A percentile compares a stretch with the other conserved stretches of the same genome.
These are phyloP conservation scores for Pygoscelis antarcticus DNA, from an alignment of 2,113 vertebrate species.

Conservation along the genomic window DNA sequence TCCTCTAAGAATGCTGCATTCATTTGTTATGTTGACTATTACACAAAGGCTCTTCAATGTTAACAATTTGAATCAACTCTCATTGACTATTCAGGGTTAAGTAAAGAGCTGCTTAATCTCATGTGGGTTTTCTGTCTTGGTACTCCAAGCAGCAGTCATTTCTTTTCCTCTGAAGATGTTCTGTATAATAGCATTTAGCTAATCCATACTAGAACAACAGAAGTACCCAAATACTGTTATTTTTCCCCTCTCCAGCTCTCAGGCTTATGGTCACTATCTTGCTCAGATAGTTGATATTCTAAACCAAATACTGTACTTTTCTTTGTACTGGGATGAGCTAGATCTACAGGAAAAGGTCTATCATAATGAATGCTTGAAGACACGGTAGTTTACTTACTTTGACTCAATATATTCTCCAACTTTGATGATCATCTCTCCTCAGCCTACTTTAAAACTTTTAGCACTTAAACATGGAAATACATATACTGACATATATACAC, in stretches of 20 bases:
- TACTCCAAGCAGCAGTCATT: not conserved
- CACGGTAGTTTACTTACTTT: not conserved
- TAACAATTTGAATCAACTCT: not conserved
- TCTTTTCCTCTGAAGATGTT: not conserved
- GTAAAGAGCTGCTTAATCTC: not conserved
- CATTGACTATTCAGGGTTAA: not conserved
- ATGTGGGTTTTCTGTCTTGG: not conserved
- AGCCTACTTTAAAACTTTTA: not conserved
- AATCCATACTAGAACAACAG: not conserved
- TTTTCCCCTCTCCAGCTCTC: not conserved
- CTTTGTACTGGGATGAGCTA: not conserved
- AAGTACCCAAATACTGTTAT: not conserved
- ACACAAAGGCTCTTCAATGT: not conserved
- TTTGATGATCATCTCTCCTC: not conserved
- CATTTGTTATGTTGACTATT: not conserved
- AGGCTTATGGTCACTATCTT: not conserved
- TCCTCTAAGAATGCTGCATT: too few relatives aligned
- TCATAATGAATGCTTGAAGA: not conserved
- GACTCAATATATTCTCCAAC: not conserved
- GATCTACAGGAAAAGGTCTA: not conserved
- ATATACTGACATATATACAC: not conserved
- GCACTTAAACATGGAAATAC: not conserved
- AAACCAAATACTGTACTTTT: not conserved
- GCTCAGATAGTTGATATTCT: not conserved
- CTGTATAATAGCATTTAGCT: not conserved